Evolutionary conservation across 1,140 invertebrate species (phyloP).

Genomic region (Gonatopus flavifemur): DNA sequence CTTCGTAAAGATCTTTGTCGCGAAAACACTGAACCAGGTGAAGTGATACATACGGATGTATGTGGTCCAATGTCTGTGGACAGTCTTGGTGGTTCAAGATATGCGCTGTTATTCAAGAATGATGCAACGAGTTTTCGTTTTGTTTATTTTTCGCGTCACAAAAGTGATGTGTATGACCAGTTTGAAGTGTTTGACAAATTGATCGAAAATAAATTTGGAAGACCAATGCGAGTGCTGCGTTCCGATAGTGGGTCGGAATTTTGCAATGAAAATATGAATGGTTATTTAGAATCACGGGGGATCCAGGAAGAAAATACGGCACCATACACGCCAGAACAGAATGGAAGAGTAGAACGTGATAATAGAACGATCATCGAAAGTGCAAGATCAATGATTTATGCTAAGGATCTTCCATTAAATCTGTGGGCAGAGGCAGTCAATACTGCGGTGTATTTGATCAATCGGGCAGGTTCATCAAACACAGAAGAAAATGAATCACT

Average conservation of each 20-base stretch:
- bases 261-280: constrained; percentile 1
- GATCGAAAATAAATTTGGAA: constrained; percentile 16
- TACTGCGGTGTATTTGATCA: constrained; percentile 36
- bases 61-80: no score
- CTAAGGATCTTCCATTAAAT: constrained; percentile 33
- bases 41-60: no score
- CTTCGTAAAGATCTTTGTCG: constrained; percentile 44
- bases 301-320: constrained; percentile 22
- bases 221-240: constrained; percentile 20
- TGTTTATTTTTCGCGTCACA: constrained; percentile 51
- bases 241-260: constrained; percentile 20
- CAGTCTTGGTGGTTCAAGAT: constrained; percentile 46
- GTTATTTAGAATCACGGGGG: constrained; percentile 5
- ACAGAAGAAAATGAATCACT: constrained; percentile 13
- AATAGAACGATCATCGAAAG: constrained; percentile 49
- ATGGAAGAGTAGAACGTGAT: constrained; percentile 45
- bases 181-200: constrained; percentile 37
- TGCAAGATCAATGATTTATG: constrained; percentile 44
- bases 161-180: constrained; percentile 39
- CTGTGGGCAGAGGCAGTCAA: constrained; percentile 55
- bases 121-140: constrained; percentile 41
- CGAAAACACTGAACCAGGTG: constrained; percentile 49
- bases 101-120: constrained; percentile 55
- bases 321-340: constrained; percentile 47
- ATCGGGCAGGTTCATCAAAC: constrained; percentile 18